Percentiles rank a stretch among this genome's conserved stretches.
Conservation (phyloP, 2,797 vertebrate species). For the Cossypha niveicapilla region DNA sequence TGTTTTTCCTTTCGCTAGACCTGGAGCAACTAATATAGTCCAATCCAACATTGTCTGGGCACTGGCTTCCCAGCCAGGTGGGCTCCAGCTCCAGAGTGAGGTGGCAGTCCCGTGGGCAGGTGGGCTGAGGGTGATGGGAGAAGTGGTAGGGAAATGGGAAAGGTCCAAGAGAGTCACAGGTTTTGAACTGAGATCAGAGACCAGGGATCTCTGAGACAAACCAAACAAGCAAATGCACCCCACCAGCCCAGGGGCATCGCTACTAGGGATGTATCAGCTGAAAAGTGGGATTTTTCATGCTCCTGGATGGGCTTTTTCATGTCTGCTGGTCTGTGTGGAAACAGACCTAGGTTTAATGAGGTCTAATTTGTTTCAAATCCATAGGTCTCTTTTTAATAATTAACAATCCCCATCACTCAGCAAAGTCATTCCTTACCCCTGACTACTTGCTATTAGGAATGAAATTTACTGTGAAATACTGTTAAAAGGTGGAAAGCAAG, state of each 20-base stretch:
- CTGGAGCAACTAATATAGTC: not conserved
- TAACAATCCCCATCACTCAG: constrained; percentile 45
- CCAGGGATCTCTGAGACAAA: not conserved
- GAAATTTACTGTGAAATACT: constrained; percentile 60
- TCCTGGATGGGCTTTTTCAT: not conserved
- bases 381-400: constrained; percentile 61
- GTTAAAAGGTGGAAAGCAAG: constrained; percentile 55
- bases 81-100: not conserved
- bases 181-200: not conserved
- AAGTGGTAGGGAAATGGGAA: not conserved
- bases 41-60: accelerated
- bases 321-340: not conserved
- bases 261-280: not conserved
- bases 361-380: constrained; percentile 62
- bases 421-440: constrained; percentile 37
- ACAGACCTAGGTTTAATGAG: constrained; percentile 32
- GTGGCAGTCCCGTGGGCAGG: accelerated
- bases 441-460: constrained; percentile 56
- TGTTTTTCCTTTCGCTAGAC: not conserved
- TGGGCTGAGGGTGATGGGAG: accelerated
- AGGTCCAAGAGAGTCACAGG: not conserved
- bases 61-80: not conserved
- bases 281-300: not conserved
- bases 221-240: not conserved
- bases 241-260: not conserved